phyloP scores from a whole-genome alignment of 2,888 invertebrate genomes.

The Antitype chi region DNA sequence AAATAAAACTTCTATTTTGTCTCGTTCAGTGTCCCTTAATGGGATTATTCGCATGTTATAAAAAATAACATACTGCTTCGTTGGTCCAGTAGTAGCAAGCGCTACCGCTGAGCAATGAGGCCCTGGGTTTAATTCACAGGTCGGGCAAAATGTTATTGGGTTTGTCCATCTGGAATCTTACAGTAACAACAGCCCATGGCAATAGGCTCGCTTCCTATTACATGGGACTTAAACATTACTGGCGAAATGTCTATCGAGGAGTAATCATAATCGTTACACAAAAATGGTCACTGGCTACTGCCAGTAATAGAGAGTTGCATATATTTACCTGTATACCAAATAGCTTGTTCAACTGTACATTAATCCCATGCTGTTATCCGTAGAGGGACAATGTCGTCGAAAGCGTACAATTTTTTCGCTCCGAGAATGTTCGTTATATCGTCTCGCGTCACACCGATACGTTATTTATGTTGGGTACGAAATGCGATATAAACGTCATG shows the following conservation, averaged over 20 bases:
- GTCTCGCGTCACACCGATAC: slow-evolving; percentile 27
- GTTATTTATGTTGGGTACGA: slow-evolving; percentile 48
- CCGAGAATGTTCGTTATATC: slow-evolving; percentile 4
- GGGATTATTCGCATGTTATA: not conserved
- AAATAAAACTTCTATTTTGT: too few species aligned
- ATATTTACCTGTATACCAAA: not conserved
- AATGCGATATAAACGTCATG: slow-evolving; percentile 47
- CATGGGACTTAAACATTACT: not conserved
- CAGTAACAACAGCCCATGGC: not conserved
- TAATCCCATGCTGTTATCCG: slow-evolving; percentile 23
- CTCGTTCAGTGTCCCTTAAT: too few species aligned
- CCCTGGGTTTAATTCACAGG: not conserved
- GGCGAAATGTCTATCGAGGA: not conserved
- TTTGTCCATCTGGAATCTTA: not conserved
- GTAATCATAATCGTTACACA: too few species aligned
- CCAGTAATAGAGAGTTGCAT: not conserved
- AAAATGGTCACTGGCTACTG: too few species aligned
- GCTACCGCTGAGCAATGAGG: not conserved
- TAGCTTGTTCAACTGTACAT: slow-evolving; percentile 1
- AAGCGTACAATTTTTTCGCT: slow-evolving; percentile 26
- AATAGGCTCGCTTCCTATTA: too few species aligned
- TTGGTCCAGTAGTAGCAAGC: not conserved
- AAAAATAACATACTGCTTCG: not conserved
- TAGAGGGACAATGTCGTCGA: slow-evolving; percentile 17
- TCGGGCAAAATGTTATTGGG: not conserved